These are phyloP conservation scores for Lissocephala sabroskyi DNA, from an alignment of 2,888 invertebrate species.

Conservation along the genomic window DNA sequence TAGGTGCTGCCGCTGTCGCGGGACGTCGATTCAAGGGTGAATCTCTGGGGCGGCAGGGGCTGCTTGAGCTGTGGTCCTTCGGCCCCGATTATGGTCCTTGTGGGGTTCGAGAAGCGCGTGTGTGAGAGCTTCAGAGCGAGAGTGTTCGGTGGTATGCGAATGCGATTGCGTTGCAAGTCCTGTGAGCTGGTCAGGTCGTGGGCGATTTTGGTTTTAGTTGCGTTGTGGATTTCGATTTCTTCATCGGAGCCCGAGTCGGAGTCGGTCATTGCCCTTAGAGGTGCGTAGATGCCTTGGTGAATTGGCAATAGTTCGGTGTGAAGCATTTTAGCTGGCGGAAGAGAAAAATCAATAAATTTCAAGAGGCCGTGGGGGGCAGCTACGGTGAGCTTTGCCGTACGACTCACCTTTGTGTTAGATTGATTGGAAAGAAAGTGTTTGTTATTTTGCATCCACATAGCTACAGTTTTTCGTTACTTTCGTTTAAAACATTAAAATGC, in stretches of 20 bases:
- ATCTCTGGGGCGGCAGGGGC: conserved; percentile 15
- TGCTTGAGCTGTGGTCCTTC: conserved; percentile 19
- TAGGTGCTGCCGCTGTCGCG: conserved; percentile 43
- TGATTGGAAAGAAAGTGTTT: conserved; percentile 40
- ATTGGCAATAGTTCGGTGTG: conserved; percentile 68
- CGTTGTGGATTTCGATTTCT: conserved; percentile 72
- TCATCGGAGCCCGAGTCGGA: conserved; percentile 86
- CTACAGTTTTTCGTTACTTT: conserved; percentile 26
- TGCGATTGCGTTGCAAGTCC: conserved; percentile 46
- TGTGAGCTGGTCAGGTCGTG: conserved; percentile 13
- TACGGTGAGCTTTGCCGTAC: too few species aligned
- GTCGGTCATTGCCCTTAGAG: conserved; percentile 83
- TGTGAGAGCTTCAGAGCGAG: conserved; percentile 43
- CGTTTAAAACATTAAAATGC: conserved; percentile 37
- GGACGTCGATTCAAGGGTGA: conserved; percentile 20
- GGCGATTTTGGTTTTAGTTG: conserved; percentile 28
- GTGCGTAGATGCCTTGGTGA: conserved; percentile 79
- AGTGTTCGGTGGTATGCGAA: conserved; percentile 53
- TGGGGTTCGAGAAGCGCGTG: conserved; percentile 28
- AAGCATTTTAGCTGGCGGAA: conserved; percentile 67
- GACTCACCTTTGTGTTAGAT: conserved; percentile 44
- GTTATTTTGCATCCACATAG: conserved; percentile 59
- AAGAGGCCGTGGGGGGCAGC: not conserved
- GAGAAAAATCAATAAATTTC: conserved; percentile 59
- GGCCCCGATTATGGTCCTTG: too few species aligned